Base-by-base conservation (phyloP, 2,888 invertebrate species). In the Xylophagus ater region DNA sequence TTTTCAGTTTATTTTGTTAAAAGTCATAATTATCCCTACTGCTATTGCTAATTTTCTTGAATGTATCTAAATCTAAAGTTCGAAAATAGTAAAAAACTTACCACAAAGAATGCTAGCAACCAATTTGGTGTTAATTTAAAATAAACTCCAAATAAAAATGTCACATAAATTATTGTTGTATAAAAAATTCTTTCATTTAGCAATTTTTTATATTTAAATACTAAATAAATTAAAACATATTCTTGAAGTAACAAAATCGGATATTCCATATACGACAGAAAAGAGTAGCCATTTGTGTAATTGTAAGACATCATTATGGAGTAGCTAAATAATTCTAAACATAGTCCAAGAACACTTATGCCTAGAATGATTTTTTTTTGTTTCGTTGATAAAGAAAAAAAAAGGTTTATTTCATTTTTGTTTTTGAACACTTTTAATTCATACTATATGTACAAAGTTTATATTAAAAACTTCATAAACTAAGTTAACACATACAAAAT, bases 201-300 rank as follows among this genome's bases (percentile, higher is more conserved):
- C 45, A 71, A 51, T 21, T 71, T 65, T 53, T 75, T 74, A 56
- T 78, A 86, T 53, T 76, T 73, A 40, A 87, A 62, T 3, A 81
- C 81, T 38, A 78, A 71, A 54, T 72, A 79, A 48, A 87, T 72
- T 44, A 88, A 64, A 7, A 82, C 65, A 46, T 80, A 75, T 52
- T 86, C 78, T 67, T 88, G 87, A 2, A 76, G 35, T 41, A 88
- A 60, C 47, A 88, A 76, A 30, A 87, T 76, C 1, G 86, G 85
- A 60, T 88, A 88, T 56, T 89, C 89, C 71, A 88, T 62, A 53
- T 86, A 89, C 0, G 85, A 81, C 47, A 85, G 65, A 8, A 83
- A 49, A 9, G 78, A 72, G 58, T 88, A 87, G 9, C 70, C 70
- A 56, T 80, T 83, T 20, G 74, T 72, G 50, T 71, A 83, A 59